Evolutionary conservation across 2,797 vertebrate species (phyloP).

Genomic region (Aplochiton taeniatus): DNA sequence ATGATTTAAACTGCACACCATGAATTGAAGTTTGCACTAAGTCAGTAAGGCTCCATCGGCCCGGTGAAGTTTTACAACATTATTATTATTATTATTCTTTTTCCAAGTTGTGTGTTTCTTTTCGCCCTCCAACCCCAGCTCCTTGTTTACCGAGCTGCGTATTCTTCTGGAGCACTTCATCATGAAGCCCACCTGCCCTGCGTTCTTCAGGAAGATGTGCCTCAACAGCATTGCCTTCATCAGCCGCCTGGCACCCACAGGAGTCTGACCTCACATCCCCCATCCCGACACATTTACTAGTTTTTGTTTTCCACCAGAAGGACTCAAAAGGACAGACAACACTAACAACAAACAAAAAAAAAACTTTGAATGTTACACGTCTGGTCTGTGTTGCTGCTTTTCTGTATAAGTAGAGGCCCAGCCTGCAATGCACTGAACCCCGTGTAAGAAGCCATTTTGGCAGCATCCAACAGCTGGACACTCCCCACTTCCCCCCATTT

Average conservation of each 20-base stretch:
- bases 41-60: background rate
- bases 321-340: conserved; percentile 55
- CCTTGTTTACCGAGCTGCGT: conserved; percentile 92
- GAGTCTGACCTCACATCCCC: conserved; percentile 73
- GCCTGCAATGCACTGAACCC: conserved; percentile 64
- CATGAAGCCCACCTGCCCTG: conserved; percentile 94
- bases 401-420: conserved; percentile 48
- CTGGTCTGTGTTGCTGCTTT: conserved; percentile 49
- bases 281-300: background rate
- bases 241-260: conserved; percentile 94
- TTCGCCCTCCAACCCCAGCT: conserved; percentile 73
- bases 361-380: conserved; percentile 67
- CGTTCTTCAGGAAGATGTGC: conserved; percentile 94
- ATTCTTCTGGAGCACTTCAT: conserved; percentile 94
- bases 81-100: no score
- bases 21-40: no score
- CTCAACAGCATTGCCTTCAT: conserved; percentile 95
- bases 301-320: conserved; percentile 43
- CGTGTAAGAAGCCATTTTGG: no score
- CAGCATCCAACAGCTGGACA: conserved; percentile 50
- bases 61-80: background rate
- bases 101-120: no score
- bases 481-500: background rate
- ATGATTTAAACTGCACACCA: background rate
- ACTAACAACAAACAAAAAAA: conserved; percentile 58